phyloP scores from a whole-genome alignment of 2,888 invertebrate species.

The Trachelus tabidus region DNA sequence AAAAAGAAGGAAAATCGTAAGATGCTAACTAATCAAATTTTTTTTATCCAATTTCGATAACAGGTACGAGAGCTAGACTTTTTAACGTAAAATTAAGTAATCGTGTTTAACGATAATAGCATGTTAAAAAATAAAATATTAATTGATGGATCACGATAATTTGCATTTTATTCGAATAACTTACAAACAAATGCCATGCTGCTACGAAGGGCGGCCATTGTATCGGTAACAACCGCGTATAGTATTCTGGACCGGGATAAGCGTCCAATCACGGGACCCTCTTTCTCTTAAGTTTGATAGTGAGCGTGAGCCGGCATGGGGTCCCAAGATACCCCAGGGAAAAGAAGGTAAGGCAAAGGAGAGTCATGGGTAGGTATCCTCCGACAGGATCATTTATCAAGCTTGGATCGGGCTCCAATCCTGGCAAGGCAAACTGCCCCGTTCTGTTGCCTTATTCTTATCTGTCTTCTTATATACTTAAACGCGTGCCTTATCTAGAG shows the following conservation, averaged over 20 bases:
- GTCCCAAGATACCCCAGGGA: constrained; percentile 11
- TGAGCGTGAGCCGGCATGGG: constrained; percentile 1
- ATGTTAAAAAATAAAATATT: background rate
- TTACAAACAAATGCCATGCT: background rate
- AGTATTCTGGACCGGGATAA: constrained; percentile 6
- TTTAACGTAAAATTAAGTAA: background rate
- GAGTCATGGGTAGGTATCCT: constrained; percentile 19
- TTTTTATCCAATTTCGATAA: background rate
- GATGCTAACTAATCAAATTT: background rate
- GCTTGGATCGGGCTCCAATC: constrained; percentile 37
- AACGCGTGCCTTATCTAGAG: constrained; percentile 42
- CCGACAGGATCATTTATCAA: constrained; percentile 46
- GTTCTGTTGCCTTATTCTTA: constrained; percentile 31
- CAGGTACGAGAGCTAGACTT: background rate
- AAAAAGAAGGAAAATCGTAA: background rate
- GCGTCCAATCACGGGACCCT: constrained; percentile 15
- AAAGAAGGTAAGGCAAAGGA: constrained; percentile 19
- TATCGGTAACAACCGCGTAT: constrained; percentile 12
- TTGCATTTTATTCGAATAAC: background rate
- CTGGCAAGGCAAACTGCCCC: constrained; percentile 30
- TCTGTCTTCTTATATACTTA: constrained; percentile 35
- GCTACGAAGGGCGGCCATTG: constrained; percentile 11
- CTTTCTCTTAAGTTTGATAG: constrained; percentile 2
- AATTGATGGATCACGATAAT: background rate
- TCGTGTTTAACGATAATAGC: background rate